Evolutionary conservation across 2,797 vertebrate genomes (phyloP), one percentile per base, ranked within the genome.

Genomic region (Siniperca scherzeri): DNA sequence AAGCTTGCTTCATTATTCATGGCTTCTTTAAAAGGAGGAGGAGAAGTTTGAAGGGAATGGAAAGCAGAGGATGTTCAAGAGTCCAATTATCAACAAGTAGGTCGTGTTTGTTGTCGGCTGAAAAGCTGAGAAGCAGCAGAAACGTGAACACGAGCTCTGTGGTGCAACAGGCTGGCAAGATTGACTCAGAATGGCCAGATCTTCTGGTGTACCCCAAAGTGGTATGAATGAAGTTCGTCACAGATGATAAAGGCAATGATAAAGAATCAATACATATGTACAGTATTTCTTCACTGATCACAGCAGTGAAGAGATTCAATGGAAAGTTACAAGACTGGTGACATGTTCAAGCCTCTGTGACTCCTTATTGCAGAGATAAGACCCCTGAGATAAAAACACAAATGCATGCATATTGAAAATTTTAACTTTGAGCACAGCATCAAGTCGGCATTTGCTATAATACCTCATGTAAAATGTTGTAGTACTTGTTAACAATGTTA

Each of bases 1-100:
- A 91, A 88, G 81, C 62, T 69, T 65, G 44, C 91, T 98, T 94
- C 96, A 96, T 97, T 97, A 98, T 98, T 98, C 92, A 98, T 95
- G 87, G 64, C 53, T 85, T 82, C 85, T 92, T 91, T 85, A 80
- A 88, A 10, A 88, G 81, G 76, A 85, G 77, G 73, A 74, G 87
- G 61, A 75, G 84, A 83, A 70, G 59, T 81, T 79, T 66, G 83
- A 86, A 79, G 90, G 78, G 57, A 82, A 62, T 85, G 87, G 85
- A 92, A 90, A 88, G 82, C 73, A 46, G 79, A 81, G 72, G 83
- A 70, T 84, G 85, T 85, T 87, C 77, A 57, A 80, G 79, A 80
- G 77, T 85, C 80, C 87, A 81, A 80, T 88, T 86, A 89, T 88
- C 77, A 81, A 87, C 84, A 87, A 85, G 84, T 88, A 88, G 89